These are phyloP conservation scores for Drosophila conformis DNA, from an alignment of 2,888 invertebrate species.

Conservation along the genomic window DNA sequence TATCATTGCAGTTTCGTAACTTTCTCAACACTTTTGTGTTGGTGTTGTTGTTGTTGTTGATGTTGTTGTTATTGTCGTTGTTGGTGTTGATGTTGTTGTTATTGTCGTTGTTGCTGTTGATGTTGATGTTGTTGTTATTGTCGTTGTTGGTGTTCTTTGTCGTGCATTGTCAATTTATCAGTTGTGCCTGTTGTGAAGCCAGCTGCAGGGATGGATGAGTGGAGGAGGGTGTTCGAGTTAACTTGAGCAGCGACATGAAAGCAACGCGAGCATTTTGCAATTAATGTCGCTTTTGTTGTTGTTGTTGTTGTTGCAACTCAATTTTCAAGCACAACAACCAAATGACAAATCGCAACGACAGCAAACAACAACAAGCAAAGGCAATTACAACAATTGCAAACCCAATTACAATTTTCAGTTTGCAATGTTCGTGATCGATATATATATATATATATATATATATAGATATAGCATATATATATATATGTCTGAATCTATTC, in stretches of 20 bases:
- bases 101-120: conserved; percentile 15
- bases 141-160: conserved; percentile 35
- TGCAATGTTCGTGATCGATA: conserved; percentile 69
- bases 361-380: conserved; percentile 16
- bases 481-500: not conserved
- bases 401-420: conserved; percentile 66
- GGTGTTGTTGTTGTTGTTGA: conserved; percentile 26
- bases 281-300: conserved; percentile 47
- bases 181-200: conserved; percentile 10
- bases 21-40: conserved; percentile 53
- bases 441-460: conserved; percentile 16
- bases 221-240: not conserved
- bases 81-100: conserved; percentile 18
- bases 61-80: conserved; percentile 12
- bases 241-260: conserved; percentile 58
- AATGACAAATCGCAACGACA: conserved; percentile 12
- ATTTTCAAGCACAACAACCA: conserved; percentile 37
- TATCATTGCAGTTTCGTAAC: conserved; percentile 51
- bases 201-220: not conserved
- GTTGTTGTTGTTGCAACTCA: conserved; percentile 34
- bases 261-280: conserved; percentile 62
- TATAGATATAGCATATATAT: not conserved
- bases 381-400: conserved; percentile 69
- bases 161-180: conserved; percentile 65
- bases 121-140: conserved; percentile 20